Evolutionary conservation across 2,888 invertebrate species (phyloP).

Genomic region (Machimus atricapillus): DNA sequence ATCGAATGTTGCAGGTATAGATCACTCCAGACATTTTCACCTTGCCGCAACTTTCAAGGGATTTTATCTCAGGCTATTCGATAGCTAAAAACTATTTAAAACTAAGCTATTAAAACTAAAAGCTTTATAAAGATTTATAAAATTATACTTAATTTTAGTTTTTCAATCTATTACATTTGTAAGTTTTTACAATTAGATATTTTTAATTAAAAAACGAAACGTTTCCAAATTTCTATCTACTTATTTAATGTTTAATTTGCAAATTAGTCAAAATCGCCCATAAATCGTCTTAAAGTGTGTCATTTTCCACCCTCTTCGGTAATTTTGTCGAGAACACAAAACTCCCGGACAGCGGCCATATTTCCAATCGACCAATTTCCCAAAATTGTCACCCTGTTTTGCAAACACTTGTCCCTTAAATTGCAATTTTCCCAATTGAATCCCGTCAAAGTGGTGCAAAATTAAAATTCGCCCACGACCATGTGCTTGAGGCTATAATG

Average conservation of each 20-base stretch:
- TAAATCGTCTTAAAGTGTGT: neutral
- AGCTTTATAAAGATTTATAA: no score
- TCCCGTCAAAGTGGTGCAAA: neutral
- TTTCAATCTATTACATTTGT: no score
- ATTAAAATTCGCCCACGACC: slow-evolving; percentile 10
- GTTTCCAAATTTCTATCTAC: no score
- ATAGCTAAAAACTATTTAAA: no score
- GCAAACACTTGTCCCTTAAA: slow-evolving; percentile 25
- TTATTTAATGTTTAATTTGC: neutral
- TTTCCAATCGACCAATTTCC: neutral
- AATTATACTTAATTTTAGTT: no score
- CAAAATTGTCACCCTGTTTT: slow-evolving; percentile 17
- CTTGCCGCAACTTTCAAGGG: neutral
- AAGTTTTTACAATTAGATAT: neutral
- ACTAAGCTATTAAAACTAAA: no score
- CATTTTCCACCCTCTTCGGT: neutral
- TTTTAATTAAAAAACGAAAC: neutral
- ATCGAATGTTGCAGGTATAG: neutral
- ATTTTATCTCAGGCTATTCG: no score
- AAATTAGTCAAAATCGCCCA: neutral
- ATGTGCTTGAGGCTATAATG: neutral
- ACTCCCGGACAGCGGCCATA: neutral
- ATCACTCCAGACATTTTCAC: neutral
- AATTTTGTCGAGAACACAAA: neutral
- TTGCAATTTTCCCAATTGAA: slow-evolving; percentile 19